Base-by-base conservation (phyloP, 2,797 vertebrate species). In the Sebastes alutus region DNA sequence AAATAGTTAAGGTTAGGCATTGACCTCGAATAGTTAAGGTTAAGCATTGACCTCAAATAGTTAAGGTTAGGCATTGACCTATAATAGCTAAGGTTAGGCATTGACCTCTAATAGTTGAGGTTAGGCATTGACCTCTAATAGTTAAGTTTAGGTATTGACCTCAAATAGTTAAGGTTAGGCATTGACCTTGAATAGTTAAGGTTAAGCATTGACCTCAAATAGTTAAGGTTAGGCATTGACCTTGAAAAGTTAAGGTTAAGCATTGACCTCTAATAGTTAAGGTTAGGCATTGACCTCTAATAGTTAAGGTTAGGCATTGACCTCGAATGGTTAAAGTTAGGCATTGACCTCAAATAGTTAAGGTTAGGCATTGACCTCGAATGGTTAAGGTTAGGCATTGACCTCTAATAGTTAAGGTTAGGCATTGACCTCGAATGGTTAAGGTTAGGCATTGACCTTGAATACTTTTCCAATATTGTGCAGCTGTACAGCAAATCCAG, bases 101-200 rank as follows among this genome's bases (percentile, higher is more conserved):
- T 12, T 35, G 33, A 35, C 33, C 11, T 35, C 2, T 0, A 1
- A 4, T 38, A 2, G 33, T 5, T 13, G 0, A 38, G 3, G 4
- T 35, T 12, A 35, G 4, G 11, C 4, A 35, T 35, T 35, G 33
- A 35, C 33, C 33, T 35, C 11, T 0, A 5, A 35, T 35, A 0
- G 11, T 2, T 35, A 0, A 35, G 11, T 11, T 35, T 12, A 35
- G 11, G 33, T 4, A 35, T 4, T 35, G 33, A 12, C 33, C 11
- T 35, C 0, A 0, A 35, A 35, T 12, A 1, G 33, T 4, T 35
- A 0, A 35, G 1, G 33, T 35, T 33, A 35, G 4, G 33, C 3
- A 33, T 4, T 33, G 33, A 11, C 33, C 10, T 33, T 0, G 0
- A 2, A 33, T 33, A 1, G 33, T 2, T 33, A 0, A 33, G 33